These are phyloP conservation scores for Julus scanicus DNA, from an alignment of 2,888 invertebrate species.

Conservation along the genomic window DNA sequence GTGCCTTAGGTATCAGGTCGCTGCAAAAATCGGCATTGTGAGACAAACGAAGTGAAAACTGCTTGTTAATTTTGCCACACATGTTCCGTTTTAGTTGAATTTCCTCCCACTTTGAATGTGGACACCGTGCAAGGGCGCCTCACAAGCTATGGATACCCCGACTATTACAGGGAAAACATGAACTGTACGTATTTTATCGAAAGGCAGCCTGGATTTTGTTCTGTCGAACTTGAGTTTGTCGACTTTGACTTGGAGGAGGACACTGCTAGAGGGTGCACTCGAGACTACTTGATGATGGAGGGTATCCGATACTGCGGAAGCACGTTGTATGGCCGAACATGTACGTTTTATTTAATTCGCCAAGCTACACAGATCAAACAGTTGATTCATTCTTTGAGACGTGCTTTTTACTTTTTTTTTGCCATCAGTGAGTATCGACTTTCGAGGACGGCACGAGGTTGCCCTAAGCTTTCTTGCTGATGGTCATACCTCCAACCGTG, in stretches of 20 bases:
- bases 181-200: conserved; percentile 61
- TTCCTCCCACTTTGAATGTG: conserved; percentile 50
- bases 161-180: conserved; percentile 58
- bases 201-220: conserved; percentile 60
- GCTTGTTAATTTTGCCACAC: no score
- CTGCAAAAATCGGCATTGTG: background rate
- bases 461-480: conserved; percentile 53
- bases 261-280: conserved; percentile 47
- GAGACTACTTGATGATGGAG: conserved; percentile 60
- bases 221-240: conserved; percentile 61
- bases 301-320: conserved; percentile 60
- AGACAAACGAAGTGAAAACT: background rate
- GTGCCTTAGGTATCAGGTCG: conserved; percentile 17
- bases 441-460: conserved; percentile 41
- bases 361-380: background rate
- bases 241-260: conserved; percentile 60
- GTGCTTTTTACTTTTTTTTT: background rate
- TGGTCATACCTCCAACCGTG: conserved; percentile 26
- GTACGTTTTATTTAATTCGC: conserved; percentile 16
- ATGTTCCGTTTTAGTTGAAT: background rate
- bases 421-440: conserved; percentile 50
- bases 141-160: conserved; percentile 60
- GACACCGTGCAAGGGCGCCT: conserved; percentile 58
- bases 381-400: no score
- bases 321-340: conserved; percentile 51